phyloP scores from a whole-genome alignment of 1,140 invertebrate genomes.

The Drosophila athabasca region DNA sequence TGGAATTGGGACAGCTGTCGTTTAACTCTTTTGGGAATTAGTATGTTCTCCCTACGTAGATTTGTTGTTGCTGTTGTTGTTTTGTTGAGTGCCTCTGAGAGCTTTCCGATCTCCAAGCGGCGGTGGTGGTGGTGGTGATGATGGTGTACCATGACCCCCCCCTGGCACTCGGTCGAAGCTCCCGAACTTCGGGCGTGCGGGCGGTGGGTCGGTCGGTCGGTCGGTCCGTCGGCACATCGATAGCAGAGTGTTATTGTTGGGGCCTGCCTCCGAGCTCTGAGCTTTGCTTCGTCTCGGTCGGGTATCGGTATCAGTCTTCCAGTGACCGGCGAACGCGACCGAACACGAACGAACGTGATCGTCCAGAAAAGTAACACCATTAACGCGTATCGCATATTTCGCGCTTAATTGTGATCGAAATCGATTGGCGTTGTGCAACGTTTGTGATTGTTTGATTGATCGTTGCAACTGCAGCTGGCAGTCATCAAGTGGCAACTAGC shows the following conservation, averaged over 20 bases:
- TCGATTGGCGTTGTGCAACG: conserved; percentile 60
- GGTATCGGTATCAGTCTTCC: conserved; percentile 36
- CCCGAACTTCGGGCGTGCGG: conserved; percentile 19
- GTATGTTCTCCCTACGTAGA: conserved; percentile 13
- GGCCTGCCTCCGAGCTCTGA: neutral
- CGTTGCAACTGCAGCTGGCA: conserved; percentile 51
- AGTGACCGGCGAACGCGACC: conserved; percentile 33
- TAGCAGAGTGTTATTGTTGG: conserved; percentile 40
- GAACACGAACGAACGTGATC: conserved; percentile 9
- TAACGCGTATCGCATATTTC: conserved; percentile 30
- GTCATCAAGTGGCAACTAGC: conserved; percentile 43
- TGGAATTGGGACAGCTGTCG: conserved; percentile 34
- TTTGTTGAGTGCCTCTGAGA: conserved; percentile 8
- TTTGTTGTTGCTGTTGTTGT: too few relatives aligned
- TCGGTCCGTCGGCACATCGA: too few relatives aligned
- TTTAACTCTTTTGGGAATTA: conserved; percentile 24
- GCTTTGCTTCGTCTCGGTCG: conserved; percentile 7
- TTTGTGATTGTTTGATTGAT: conserved; percentile 53
- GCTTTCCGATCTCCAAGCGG: too few relatives aligned
- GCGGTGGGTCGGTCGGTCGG: too few relatives aligned
- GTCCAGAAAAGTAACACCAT: conserved; percentile 37
- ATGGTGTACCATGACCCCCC: conserved; percentile 30
- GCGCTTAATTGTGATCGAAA: conserved; percentile 62
- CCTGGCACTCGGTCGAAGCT: conserved; percentile 48
- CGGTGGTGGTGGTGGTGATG: neutral